phyloP scores from a whole-genome alignment of 2,797 vertebrate genomes.

The Loriculus beryllinus region DNA sequence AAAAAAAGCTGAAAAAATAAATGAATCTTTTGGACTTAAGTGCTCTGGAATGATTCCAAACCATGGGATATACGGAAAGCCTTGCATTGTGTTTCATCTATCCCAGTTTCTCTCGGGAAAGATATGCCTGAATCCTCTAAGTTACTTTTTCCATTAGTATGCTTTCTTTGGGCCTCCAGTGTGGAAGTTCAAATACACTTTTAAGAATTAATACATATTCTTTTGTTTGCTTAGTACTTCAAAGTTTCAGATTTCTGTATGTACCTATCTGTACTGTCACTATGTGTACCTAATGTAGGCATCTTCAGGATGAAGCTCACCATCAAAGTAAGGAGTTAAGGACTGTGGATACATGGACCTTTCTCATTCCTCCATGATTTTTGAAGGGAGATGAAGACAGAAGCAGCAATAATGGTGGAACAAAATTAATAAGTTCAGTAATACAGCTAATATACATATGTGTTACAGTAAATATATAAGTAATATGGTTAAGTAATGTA shows the following conservation, averaged over 20 bases:
- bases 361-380: background rate
- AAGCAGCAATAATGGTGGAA: background rate
- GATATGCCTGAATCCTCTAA: background rate
- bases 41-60: background rate
- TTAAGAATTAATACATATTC: background rate
- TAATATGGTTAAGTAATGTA: background rate
- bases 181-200: background rate
- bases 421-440: background rate
- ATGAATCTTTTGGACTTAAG: background rate
- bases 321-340: background rate
- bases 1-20: background rate
- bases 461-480: background rate
- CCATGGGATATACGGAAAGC: rapidly evolving
- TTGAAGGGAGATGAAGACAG: background rate
- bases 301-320: background rate
- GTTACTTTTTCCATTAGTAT: background rate
- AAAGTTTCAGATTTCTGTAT: background rate
- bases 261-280: background rate
- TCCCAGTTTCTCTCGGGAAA: background rate
- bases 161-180: background rate
- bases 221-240: background rate
- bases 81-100: background rate
- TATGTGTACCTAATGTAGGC: rapidly evolving
- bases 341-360: rapidly evolving
- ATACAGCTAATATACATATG: background rate